Evolutionary conservation across 2,113 vertebrate species (phyloP), one percentile per base, ranked within the genome.

Genomic region (Platysteira castanea): DNA sequence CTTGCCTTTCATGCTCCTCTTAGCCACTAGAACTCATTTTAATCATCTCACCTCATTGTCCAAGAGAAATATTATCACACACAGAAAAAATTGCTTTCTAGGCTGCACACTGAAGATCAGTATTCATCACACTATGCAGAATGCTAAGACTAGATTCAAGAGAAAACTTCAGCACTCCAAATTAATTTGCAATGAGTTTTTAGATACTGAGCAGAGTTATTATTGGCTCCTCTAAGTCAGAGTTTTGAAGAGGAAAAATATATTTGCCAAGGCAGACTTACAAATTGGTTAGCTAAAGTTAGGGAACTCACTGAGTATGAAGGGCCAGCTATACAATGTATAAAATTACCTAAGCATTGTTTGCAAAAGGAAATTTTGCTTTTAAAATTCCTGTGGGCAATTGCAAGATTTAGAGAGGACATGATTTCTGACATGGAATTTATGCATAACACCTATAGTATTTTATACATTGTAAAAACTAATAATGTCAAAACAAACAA

Each of bases 41-140:
- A 95, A 97, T 96, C 68, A 96, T 92, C 89, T 95, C 79, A 94
- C 68, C 73, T 89, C 89, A 78, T 85, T 95, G 90, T 95, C 82
- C 80, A 90, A 80, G 83, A 73, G 84, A 97, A 97, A 94, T 95
- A 88, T 87, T 94, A 91, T 93, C 73, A 96, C 31, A 88, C 47
- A 76, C 3, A 10, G 37, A 92, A 93, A 89, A 96, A 78, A 79
- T 47, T 83, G 16, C 60, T 95, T 54, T 24, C 41, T 77, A 70
- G 42, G 11, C 86, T 90, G 47, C 93, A 87, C 78, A 70, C 14
- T 93, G 84, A 82, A 87, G 78, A 95, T 97, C 82, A 90, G 70
- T 95, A 94, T 80, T 93, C 90, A 93, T 64, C 44, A 68, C 22
- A 53, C 15, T 61, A 74, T 78, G 53, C 15, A 95, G 89, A 91